A percentile compares a stretch with the other conserved stretches of the same genome.
These are phyloP conservation scores for Chalcis sispes DNA, from an alignment of 2,888 invertebrate species.

Conservation along the genomic window DNA sequence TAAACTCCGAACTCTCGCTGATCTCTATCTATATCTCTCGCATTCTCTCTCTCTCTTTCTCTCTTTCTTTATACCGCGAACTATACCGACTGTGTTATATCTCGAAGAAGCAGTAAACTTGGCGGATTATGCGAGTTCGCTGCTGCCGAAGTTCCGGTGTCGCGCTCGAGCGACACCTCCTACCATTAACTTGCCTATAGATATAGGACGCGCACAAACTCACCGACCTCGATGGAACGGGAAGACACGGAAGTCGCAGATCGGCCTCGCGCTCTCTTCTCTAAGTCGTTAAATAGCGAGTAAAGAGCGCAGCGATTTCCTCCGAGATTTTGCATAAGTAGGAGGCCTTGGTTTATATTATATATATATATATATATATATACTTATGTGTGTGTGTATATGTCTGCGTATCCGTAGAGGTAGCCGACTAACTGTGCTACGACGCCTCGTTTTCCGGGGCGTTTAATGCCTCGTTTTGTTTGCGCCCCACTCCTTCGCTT, in stretches of 20 bases:
- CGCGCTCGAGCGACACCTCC: background rate
- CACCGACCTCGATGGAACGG: no score
- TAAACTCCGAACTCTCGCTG: no score
- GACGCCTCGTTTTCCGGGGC: constrained; percentile 43
- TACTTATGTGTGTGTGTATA: background rate
- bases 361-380: background rate
- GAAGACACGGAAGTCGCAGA: constrained; percentile 45
- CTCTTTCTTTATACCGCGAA: constrained; percentile 16
- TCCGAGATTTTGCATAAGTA: constrained; percentile 42
- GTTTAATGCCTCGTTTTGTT: constrained; percentile 51
- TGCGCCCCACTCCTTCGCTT: constrained; percentile 21
- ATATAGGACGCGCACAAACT: no score
- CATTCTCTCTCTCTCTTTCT: background rate
- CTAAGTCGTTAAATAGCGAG: constrained; percentile 54
- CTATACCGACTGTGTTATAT: no score
- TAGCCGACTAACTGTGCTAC: background rate
- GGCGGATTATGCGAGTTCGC: constrained; percentile 43
- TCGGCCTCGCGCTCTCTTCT: constrained; percentile 35
- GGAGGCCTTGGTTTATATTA: background rate
- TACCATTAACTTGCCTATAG: no score
- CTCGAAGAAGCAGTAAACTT: constrained; percentile 44
- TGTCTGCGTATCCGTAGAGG: no score
- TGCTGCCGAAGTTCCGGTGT: constrained; percentile 27
- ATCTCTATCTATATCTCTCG: no score
- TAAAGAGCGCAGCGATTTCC: constrained; percentile 32